Conservation (phyloP, 2,797 vertebrate genomes). For the Peromyscus nudipes region DNA sequence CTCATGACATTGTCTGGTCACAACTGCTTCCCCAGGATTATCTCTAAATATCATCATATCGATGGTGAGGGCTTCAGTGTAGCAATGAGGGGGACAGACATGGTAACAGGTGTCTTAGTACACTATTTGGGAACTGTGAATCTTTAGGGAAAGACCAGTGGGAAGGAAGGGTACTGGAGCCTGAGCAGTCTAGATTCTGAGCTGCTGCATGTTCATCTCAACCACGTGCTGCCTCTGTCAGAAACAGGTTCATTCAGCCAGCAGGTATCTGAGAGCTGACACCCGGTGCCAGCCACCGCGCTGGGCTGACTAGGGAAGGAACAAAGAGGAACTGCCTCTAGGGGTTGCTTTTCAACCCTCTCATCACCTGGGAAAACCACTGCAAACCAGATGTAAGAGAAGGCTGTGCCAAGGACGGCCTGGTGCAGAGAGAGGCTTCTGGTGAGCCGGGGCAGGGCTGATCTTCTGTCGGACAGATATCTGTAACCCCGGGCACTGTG, state of each 20-base stretch:
- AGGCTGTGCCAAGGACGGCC: background rate
- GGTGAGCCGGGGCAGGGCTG: background rate
- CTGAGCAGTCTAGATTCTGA: background rate
- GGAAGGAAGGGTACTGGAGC: conserved; percentile 6
- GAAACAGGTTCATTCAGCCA: background rate
- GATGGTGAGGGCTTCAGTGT: background rate
- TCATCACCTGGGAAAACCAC: background rate
- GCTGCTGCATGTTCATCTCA: fast-evolving
- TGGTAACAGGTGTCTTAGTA: background rate
- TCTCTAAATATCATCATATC: too few relatives aligned
- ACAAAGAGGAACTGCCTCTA: background rate
- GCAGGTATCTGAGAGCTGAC: background rate
- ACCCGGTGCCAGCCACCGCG: background rate
- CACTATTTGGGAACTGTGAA: background rate
- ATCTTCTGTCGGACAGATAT: too few relatives aligned
- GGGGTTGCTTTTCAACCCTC: conserved; percentile 6
- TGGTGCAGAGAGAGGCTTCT: background rate
- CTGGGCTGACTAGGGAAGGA: background rate
- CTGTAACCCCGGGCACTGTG: too few relatives aligned
- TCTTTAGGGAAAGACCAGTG: background rate
- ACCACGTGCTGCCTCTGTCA: background rate
- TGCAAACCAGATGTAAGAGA: background rate
- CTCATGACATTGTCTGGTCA: background rate
- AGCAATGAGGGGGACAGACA: background rate
- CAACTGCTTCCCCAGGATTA: background rate